A percentile compares a stretch with the other conserved stretches of the same genome.
Conservation (phyloP, 1,140 invertebrate species). For the Drosophila trapezifrons region DNA sequence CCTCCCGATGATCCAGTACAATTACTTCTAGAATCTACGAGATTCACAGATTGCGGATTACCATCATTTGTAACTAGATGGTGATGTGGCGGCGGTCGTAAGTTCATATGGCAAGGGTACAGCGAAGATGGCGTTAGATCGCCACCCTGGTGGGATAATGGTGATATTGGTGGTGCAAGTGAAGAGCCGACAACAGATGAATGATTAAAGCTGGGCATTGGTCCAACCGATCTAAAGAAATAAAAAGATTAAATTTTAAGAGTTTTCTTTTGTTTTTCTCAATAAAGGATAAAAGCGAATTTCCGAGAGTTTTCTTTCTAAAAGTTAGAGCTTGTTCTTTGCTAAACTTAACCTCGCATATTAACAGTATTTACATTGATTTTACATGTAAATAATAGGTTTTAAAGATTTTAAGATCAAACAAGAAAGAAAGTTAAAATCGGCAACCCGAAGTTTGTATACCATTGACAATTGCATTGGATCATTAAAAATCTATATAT, state of each 20-base stretch:
- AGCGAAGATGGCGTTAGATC: conserved; percentile 77
- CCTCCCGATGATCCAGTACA: conserved; percentile 35
- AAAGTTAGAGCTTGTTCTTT: too few relatives aligned
- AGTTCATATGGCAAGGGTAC: conserved; percentile 80
- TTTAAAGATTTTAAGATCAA: too few relatives aligned
- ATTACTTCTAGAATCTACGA: conserved; percentile 12
- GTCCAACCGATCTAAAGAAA: conserved; percentile 59
- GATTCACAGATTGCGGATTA: conserved; percentile 21
- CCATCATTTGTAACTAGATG: conserved; percentile 42
- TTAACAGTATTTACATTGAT: too few relatives aligned
- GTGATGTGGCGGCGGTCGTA: conserved; percentile 55
- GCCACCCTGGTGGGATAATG: conserved; percentile 73
- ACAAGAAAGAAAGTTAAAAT: too few relatives aligned
- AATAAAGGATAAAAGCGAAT: too few relatives aligned
- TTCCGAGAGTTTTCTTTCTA: too few relatives aligned
- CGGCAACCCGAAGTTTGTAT: too few relatives aligned
- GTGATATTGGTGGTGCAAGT: conserved; percentile 62
- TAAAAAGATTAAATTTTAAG: background rate
- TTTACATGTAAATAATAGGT: too few relatives aligned
- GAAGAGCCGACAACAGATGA: conserved; percentile 51
- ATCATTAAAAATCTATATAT: too few relatives aligned
- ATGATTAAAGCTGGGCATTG: conserved; percentile 74
- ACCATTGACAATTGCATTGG: too few relatives aligned
- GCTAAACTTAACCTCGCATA: too few relatives aligned
- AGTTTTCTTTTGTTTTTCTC: background rate